These are phyloP conservation scores for Morone saxatilis DNA, from an alignment of 2,113 vertebrate genomes.

Conservation along the genomic window DNA sequence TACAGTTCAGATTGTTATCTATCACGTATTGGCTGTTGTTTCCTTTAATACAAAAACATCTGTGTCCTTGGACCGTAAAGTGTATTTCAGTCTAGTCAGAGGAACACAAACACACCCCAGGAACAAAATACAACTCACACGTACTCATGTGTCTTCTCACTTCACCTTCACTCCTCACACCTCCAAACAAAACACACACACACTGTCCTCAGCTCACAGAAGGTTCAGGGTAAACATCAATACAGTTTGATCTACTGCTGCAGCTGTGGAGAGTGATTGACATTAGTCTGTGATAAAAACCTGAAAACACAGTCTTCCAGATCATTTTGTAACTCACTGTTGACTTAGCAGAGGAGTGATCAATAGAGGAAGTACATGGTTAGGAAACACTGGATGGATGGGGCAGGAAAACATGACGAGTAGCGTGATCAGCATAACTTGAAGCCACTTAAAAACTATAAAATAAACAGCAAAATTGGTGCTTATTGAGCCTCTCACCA, in stretches of 20 bases:
- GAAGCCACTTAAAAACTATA: too few relatives aligned
- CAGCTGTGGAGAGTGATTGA: neutral
- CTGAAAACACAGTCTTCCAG: neutral
- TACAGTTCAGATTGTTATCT: neutral
- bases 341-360: neutral
- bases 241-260: neutral
- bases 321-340: neutral
- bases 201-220: neutral
- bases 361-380: neutral
- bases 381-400: neutral
- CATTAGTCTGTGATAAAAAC: neutral
- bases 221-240: neutral
- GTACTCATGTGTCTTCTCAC: slow-evolving; percentile 25
- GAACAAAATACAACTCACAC: slow-evolving; percentile 6
- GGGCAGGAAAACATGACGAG: neutral
- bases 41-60: neutral
- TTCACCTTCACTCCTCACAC: slow-evolving; percentile 34
- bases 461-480: too few relatives aligned
- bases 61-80: neutral
- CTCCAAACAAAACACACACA: slow-evolving; percentile 19
- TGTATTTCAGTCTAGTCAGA: neutral
- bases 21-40: neutral
- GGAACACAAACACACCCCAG: neutral
- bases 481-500: too few relatives aligned
- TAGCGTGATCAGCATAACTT: too few relatives aligned